These are phyloP conservation scores for Xenops minutus DNA, from an alignment of 2,797 vertebrate species.

Conservation along the genomic window DNA sequence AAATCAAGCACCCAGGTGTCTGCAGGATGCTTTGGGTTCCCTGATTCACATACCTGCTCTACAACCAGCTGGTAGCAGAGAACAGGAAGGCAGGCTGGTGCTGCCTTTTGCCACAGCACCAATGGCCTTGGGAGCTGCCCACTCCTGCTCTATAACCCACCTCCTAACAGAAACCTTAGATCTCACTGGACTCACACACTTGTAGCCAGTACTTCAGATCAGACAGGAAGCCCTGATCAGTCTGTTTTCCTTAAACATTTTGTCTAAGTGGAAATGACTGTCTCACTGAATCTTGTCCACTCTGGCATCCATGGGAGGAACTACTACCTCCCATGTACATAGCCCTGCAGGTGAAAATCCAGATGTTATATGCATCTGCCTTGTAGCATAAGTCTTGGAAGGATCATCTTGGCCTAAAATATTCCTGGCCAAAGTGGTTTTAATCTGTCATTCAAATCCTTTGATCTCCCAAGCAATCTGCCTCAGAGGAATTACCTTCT, in stretches of 20 bases:
- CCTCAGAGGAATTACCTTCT: not conserved
- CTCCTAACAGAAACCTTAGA: not conserved
- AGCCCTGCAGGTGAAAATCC: not conserved
- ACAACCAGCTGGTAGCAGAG: fast-evolving
- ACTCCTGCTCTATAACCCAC: not conserved
- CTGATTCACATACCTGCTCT: not conserved
- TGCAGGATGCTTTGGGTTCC: not conserved
- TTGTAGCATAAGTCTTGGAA: not conserved
- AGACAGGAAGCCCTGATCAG: not conserved
- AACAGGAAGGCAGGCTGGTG: not conserved
- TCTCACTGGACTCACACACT: not conserved
- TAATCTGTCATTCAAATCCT: not conserved
- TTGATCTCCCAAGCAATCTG: not conserved
- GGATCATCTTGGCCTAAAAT: not conserved
- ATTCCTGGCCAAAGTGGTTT: not conserved
- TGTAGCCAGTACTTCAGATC: not conserved
- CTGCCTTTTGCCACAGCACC: not conserved
- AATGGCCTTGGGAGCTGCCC: not conserved
- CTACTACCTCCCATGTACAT: fast-evolving
- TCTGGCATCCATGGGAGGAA: not conserved
- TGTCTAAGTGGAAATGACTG: not conserved
- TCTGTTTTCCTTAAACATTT: not conserved
- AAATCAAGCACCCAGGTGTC: not conserved
- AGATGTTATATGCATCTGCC: not conserved
- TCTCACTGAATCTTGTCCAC: not conserved